Evolutionary conservation across 2,797 vertebrate species (phyloP).

Genomic region (Arrhamphus sclerolepis): DNA sequence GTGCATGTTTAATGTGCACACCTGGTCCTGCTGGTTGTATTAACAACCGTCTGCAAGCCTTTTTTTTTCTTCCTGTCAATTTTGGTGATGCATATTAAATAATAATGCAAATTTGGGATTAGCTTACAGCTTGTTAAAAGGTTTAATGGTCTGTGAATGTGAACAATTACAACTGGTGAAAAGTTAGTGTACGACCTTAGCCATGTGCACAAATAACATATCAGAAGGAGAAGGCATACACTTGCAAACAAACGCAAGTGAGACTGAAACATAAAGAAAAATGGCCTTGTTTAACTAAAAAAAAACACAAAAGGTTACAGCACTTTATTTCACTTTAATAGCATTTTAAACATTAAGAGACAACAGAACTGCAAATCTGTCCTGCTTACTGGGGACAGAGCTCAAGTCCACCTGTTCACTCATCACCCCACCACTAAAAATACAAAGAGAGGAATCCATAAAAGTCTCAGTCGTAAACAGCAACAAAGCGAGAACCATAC

Average conservation of each 20-base stretch:
- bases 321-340: slow-evolving; percentile 27
- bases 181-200: slow-evolving; percentile 58
- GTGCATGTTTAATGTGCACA: slow-evolving; percentile 45
- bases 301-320: slow-evolving; percentile 2
- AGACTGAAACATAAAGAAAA: no score
- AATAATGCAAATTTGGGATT: slow-evolving; percentile 62
- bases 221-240: slow-evolving; percentile 14
- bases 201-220: slow-evolving; percentile 37
- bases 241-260: slow-evolving; percentile 25
- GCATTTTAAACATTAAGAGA: slow-evolving; percentile 47
- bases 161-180: slow-evolving; percentile 62
- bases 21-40: slow-evolving; percentile 55
- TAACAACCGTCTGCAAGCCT: slow-evolving; percentile 39
- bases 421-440: slow-evolving; percentile 70
- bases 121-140: slow-evolving; percentile 65
- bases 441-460: slow-evolving; percentile 63
- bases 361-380: slow-evolving; percentile 42
- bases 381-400: slow-evolving; percentile 40
- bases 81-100: slow-evolving; percentile 50
- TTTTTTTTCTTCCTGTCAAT: neutral
- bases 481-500: slow-evolving; percentile 31
- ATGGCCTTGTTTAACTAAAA: neutral
- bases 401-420: slow-evolving; percentile 64
- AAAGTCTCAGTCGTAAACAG: slow-evolving; percentile 63
- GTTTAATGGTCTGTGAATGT: slow-evolving; percentile 74